Base-by-base conservation (phyloP, 2,888 invertebrate species). In the Drosophila birchii region DNA sequence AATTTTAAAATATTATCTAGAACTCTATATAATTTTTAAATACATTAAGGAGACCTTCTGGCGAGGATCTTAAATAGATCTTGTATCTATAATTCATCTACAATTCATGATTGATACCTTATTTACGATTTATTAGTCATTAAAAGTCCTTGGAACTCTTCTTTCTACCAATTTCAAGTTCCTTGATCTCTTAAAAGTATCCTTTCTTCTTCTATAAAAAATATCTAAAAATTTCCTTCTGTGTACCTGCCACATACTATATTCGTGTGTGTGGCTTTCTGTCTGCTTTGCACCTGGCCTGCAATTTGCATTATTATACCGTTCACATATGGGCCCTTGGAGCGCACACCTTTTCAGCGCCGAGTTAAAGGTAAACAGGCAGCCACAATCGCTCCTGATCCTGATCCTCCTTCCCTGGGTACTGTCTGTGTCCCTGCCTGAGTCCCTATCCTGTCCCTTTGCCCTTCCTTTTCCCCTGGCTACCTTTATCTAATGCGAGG, bases 201-300 rank as follows among this genome's bases (percentile, higher is more conserved):
- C 9, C 9, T 3, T 16, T 34, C 12, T 18, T 14, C 9, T 26
- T 14, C 0, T 14, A 12, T 32, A 32, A 18, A 32, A 49, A 7
- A 7, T 14, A 32, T 32, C 7, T 12, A 0, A 1, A n/a, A n/a
- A 9, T 62, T 62, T 64, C 34, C 4, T 9, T 3, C 23, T 34
- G 38, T 67, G 39, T 14, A 23, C 23, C n/a, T 39, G n/a, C 16
- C 32, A 64, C 8, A 26, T 45, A 26, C 8, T 11, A 18, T 39
- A 29, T 51, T 34, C 61, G 58, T 71, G 64, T 72, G 70, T 77
- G 67, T 64, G 78, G 49, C 34, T 75, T 41, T 64, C 49, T 76
- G 75, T 79, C 82, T 75, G 81, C 58, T 73, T 90, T 90, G 90
- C 90, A 90, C 90, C 90, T 90, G 90, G 90, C 87, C 87, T 82